phyloP scores from a whole-genome alignment of 2,797 vertebrate genomes.

The Spondyliosoma cantharus region DNA sequence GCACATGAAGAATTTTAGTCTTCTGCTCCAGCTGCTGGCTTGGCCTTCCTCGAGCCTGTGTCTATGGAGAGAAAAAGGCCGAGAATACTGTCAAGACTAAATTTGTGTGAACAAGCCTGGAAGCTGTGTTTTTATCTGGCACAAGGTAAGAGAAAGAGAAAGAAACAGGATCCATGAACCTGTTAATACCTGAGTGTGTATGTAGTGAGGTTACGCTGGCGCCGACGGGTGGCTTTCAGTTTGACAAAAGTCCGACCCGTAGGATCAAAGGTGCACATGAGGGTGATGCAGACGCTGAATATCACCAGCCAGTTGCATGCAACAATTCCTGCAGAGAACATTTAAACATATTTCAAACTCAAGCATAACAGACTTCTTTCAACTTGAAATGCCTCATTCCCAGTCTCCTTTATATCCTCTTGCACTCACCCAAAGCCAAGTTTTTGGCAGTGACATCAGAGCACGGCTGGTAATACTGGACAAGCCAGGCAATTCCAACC shows the following conservation, averaged over 20 bases:
- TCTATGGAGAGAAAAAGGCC: constrained; percentile 74
- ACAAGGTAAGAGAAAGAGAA: constrained; percentile 5
- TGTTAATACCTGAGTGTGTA: constrained; percentile 91
- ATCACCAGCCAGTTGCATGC: constrained; percentile 99
- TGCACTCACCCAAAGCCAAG: constrained; percentile 91
- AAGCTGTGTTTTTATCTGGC: neutral
- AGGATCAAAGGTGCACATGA: constrained; percentile 97
- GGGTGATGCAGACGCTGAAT: constrained; percentile 96
- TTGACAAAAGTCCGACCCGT: constrained; percentile 98
- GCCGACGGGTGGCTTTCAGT: constrained; percentile 94
- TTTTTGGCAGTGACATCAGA: constrained; percentile 98
- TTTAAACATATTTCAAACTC: constrained; percentile 18
- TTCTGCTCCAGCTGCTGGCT: constrained; percentile 98
- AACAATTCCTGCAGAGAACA: constrained; percentile 88
- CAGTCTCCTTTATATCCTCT: neutral
- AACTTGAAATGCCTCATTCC: neutral
- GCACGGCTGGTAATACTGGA: constrained; percentile 97
- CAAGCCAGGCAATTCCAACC: constrained; percentile 97
- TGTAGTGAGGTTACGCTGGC: constrained; percentile 95
- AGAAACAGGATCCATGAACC: too few species aligned
- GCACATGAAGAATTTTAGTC: constrained; percentile 98
- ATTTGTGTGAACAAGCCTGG: neutral
- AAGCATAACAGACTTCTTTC: neutral
- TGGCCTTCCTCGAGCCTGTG: constrained; percentile 98
- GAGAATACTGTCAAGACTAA: neutral